A percentile compares a stretch with the other conserved stretches of the same genome.
Evolutionary conservation across 2,113 vertebrate species (phyloP).

Genomic region (human (Homo sapiens)): DNA sequence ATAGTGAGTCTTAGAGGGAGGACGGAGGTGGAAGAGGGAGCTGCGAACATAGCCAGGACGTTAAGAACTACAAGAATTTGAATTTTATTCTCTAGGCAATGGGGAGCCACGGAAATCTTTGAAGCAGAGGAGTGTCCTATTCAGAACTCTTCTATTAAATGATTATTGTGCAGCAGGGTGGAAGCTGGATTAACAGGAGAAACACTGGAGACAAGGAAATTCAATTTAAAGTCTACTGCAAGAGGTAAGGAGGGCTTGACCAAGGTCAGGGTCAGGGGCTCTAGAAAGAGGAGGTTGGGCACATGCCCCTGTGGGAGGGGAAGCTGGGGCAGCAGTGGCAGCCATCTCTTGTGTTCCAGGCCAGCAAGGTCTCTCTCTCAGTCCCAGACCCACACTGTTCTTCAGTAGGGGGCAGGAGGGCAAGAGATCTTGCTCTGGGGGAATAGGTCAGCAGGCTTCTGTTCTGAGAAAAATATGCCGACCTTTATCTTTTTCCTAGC

Average conservation of each 20-base stretch:
- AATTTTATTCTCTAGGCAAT: background rate
- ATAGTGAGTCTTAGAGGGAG: background rate
- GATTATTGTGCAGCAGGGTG: background rate
- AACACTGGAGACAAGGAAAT: background rate
- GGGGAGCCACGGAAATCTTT: background rate
- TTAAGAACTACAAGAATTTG: background rate
- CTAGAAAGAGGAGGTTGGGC: background rate
- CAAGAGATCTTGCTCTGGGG: background rate
- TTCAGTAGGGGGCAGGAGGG: background rate
- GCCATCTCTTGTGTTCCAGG: background rate
- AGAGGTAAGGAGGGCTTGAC: background rate
- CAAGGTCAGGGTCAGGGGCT: background rate
- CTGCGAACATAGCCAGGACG: background rate
- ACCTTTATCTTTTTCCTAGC: conserved; percentile 2
- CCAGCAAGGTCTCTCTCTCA: background rate
- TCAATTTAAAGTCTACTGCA: background rate
- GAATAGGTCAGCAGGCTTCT: background rate
- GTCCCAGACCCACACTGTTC: background rate
- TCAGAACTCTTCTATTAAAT: background rate
- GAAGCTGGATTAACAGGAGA: background rate
- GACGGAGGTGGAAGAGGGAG: rapidly evolving
- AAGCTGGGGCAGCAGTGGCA: too few relatives aligned
- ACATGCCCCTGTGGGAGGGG: background rate
- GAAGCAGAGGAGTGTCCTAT: background rate
- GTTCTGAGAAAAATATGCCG: background rate